Conservation (phyloP, 2,888 invertebrate genomes). For the Tenthredo livida region DNA sequence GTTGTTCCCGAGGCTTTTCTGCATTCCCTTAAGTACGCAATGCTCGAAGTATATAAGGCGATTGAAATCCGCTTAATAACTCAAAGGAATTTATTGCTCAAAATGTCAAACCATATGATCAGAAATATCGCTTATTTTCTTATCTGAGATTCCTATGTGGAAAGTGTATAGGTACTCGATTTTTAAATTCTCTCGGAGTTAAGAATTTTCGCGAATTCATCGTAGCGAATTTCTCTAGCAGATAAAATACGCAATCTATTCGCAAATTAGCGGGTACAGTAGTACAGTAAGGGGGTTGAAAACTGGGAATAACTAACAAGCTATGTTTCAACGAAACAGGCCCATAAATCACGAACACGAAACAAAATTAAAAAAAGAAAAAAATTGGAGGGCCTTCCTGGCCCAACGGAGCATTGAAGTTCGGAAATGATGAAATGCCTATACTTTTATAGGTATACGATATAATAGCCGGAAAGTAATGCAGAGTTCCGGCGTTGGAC, state of each 20-base stretch:
- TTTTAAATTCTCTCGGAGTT: background rate
- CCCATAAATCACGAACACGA: too few species aligned
- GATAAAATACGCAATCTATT: too few species aligned
- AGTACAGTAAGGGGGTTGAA: too few species aligned
- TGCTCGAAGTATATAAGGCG: background rate
- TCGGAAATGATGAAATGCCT: background rate
- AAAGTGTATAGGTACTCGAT: background rate
- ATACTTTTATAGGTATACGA: background rate
- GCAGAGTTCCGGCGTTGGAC: background rate
- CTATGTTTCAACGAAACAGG: too few species aligned
- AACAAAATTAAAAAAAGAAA: too few species aligned
- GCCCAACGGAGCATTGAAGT: too few species aligned
- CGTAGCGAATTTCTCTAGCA: too few species aligned
- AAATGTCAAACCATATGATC: background rate
- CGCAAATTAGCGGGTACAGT: too few species aligned
- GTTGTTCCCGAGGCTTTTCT: slow-evolving; percentile 13
- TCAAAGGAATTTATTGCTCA: background rate
- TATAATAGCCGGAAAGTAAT: background rate
- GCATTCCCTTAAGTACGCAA: background rate
- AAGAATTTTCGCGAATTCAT: too few species aligned
- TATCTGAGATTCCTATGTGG: background rate
- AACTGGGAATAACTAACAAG: too few species aligned
- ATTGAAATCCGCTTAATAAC: background rate
- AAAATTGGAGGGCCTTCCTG: too few species aligned
- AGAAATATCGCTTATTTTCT: background rate